Conservation (phyloP, 2,888 invertebrate species). For the Teleogryllus oceanicus region DNA sequence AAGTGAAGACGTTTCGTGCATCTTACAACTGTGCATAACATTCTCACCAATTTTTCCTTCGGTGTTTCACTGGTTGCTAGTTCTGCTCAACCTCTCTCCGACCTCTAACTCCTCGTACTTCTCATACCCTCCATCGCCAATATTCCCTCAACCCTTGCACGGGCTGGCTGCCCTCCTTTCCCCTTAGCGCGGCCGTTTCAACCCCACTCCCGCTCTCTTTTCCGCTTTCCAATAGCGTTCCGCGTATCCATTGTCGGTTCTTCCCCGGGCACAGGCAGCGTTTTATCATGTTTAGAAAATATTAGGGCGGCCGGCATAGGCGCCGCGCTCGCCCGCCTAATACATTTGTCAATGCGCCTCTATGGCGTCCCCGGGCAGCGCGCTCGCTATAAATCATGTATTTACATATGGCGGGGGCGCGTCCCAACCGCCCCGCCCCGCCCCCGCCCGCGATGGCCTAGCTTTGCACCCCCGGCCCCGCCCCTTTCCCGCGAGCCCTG, state of each 20-base stretch:
- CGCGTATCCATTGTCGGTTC: neutral
- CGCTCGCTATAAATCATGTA: neutral
- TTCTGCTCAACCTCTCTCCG: no score
- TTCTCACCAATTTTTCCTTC: no score
- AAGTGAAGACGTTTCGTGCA: no score
- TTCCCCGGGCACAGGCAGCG: neutral
- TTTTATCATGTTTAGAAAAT: conserved; percentile 18
- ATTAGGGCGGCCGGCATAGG: neutral
- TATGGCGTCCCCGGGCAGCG: neutral
- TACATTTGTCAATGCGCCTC: conserved; percentile 9
- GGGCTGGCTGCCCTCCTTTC: no score
- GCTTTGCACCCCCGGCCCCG: neutral
- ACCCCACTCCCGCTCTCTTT: neutral
- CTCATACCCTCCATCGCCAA: no score
- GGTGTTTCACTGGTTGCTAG: no score
- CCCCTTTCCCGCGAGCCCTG: neutral
- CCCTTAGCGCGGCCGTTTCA: neutral
- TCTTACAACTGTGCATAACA: no score
- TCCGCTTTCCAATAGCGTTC: neutral
- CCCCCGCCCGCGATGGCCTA: neutral
- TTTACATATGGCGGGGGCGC: conserved; percentile 7
- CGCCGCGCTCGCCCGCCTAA: neutral
- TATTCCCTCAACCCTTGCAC: no score
- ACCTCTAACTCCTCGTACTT: no score
- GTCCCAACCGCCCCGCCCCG: neutral